Conservation (phyloP, 2,888 invertebrate species). For the Phania funesta region DNA sequence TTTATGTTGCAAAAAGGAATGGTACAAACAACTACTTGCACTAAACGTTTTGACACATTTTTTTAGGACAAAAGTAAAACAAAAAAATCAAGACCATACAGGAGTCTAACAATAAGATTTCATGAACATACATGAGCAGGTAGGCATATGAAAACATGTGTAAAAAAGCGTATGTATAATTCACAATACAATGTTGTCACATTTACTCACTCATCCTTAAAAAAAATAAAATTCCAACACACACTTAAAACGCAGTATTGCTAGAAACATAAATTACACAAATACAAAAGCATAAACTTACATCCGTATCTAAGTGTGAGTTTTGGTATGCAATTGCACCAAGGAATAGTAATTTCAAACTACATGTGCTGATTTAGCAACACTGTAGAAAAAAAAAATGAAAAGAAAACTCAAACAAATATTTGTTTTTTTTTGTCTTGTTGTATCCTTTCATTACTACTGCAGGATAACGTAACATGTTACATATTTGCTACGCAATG, state of each 20-base stretch:
- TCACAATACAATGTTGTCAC: slow-evolving; percentile 6
- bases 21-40: background rate
- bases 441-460: slow-evolving; percentile 19
- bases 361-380: slow-evolving; percentile 48
- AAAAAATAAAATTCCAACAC: background rate
- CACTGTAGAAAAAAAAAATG: background rate
- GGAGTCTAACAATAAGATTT: background rate
- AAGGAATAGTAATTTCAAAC: slow-evolving; percentile 57
- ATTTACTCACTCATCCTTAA: slow-evolving; percentile 11
- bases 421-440: background rate
- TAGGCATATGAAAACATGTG: background rate
- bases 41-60: background rate
- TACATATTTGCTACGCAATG: slow-evolving; percentile 53
- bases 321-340: slow-evolving; percentile 21
- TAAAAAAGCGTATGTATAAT: background rate
- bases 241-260: background rate
- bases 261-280: background rate
- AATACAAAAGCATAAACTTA: background rate
- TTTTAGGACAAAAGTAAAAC: background rate
- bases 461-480: slow-evolving; percentile 48
- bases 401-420: background rate
- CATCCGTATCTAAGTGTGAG: background rate
- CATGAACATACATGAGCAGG: background rate
- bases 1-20: background rate
- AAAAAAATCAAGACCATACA: background rate